Base-by-base conservation (phyloP, 2,888 invertebrate species). In the Apamea crenata region DNA sequence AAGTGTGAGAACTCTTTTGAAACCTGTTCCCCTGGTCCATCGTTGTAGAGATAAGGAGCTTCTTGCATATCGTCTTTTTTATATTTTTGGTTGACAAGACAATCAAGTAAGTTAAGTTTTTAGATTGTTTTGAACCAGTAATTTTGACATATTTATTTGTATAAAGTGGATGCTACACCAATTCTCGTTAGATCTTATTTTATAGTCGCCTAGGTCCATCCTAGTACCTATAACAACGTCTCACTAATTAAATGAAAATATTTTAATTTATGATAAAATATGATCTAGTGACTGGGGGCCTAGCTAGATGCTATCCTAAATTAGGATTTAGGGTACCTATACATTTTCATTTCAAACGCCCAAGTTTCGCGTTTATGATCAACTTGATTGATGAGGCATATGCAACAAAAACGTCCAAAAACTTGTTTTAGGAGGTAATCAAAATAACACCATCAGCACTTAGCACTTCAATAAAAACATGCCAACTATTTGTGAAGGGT, bases 1-100 rank as follows among this genome's bases (percentile, higher is more conserved):
- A 70, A 83, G 85, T 88, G 89, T 88, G 89, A 87, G 88, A 88
- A 88, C 79, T 73, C 59, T 79, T 66, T 32, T 61, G 21, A 77
- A 71, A 44, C 10, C 50, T 80, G 77, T 73, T 85, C 72, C 65
- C 74, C 83, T 78, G 69, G 65, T 71, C 6, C 25, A 61, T 65
- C n/a, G 61, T 50, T 36, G 18, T n/a, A 0, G 1, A 44, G 61
- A 73, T 73, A 66, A 47, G 16, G 7, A 61, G 16, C 6, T 59
- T 69, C 0, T 81, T 63, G 18, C 14, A 3, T 21, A 10, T 44
- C 18, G 18, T 50, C 16, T 53, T 50, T 25, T 25, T 70, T 29
- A 44, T 12, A 8, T 47, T 56, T 0, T 29, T 63, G 29, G 29
- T 29, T 53, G 56, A 29, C 2, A 61, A 14, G 14, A n/a, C 1